A percentile compares a stretch with the other conserved stretches of the same genome.
Evolutionary conservation across 2,888 invertebrate species (phyloP).

Genomic region (Coecobrya sp.): DNA sequence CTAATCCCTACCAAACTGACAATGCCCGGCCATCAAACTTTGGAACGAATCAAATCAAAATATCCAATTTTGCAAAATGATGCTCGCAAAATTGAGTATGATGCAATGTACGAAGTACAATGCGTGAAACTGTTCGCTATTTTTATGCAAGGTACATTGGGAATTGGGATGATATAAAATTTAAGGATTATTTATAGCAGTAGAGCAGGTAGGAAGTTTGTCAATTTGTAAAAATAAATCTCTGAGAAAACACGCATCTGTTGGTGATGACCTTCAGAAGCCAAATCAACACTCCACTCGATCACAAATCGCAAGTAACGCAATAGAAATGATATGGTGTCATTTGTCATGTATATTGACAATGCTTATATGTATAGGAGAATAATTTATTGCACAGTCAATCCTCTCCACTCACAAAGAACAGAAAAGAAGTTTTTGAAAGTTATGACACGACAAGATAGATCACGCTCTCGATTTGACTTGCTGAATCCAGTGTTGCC

Average conservation of each 20-base stretch:
- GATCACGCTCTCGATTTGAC: too few species aligned
- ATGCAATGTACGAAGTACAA: not conserved
- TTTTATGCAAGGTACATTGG: not conserved
- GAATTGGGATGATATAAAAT: too few species aligned
- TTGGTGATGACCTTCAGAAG: not conserved
- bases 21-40: not conserved
- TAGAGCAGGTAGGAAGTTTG: not conserved
- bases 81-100: not conserved
- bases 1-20: too few species aligned
- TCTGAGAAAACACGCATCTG: conserved; percentile 6
- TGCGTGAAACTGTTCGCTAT: not conserved
- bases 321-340: not conserved
- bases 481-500: too few species aligned
- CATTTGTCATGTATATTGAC: too few species aligned
- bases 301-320: not conserved
- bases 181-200: conserved; percentile 17
- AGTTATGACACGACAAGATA: too few species aligned
- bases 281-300: too few species aligned
- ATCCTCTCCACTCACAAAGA: not conserved
- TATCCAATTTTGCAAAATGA: not conserved
- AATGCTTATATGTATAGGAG: too few species aligned
- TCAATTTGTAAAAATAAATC: not conserved
- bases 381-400: not conserved
- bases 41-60: not conserved
- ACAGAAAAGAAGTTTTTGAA: too few species aligned